Conservation (phyloP, 2,888 invertebrate genomes). For the Gastracanthus pulcherrimus region DNA sequence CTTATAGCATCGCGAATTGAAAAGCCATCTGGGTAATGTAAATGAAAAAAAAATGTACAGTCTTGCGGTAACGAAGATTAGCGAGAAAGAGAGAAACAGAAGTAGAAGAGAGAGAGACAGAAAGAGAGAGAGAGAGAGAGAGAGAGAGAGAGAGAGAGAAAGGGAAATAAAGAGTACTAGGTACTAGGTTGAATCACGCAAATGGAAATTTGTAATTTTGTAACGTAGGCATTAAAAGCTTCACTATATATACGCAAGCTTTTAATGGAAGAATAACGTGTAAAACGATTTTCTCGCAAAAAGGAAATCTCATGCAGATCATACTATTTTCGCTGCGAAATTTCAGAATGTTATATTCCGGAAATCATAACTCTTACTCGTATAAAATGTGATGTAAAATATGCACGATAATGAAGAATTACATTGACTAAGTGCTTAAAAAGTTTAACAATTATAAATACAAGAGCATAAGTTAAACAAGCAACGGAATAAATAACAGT, state of each 20-base stretch:
- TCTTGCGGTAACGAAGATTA: slow-evolving; percentile 32
- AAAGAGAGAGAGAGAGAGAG: not conserved
- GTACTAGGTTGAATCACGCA: slow-evolving; percentile 36
- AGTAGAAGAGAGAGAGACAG: not conserved
- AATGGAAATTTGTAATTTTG: slow-evolving; percentile 40
- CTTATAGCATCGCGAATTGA: slow-evolving; percentile 8
- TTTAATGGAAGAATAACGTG: slow-evolving; percentile 22
- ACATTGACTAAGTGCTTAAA: no score
- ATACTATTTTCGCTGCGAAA: no score
- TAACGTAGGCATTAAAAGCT: slow-evolving; percentile 11
- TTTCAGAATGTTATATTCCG: no score
- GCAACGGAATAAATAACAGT: no score
- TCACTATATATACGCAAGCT: not conserved
- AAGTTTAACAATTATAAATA: no score
- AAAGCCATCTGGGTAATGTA: slow-evolving; percentile 21
- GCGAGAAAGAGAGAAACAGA: not conserved
- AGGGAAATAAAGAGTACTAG: not conserved
- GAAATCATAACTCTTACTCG: no score
- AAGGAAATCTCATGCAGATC: not conserved
- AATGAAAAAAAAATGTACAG: slow-evolving; percentile 29
- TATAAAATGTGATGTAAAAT: no score
- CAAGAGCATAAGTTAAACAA: no score
- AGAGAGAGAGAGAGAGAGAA: not conserved
- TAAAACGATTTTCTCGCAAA: not conserved
- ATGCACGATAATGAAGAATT: no score